Conservation (phyloP, 2,113 vertebrate genomes). For the Bufo gargarizans region DNA sequence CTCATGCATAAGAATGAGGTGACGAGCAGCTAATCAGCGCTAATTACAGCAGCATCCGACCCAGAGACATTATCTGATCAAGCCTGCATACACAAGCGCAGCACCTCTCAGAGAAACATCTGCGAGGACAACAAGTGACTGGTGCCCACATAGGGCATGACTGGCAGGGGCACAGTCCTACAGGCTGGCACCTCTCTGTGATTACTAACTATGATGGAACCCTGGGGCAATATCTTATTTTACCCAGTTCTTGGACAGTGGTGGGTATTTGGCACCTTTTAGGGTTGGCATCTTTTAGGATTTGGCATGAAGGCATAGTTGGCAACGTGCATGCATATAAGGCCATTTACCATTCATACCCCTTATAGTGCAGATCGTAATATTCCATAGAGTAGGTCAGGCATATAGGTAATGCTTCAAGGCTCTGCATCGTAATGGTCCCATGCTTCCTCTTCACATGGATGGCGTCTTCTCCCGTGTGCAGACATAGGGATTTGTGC, state of each 20-base stretch:
- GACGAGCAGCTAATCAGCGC: slow-evolving; percentile 52
- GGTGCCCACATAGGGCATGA: not conserved
- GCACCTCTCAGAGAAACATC: slow-evolving; percentile 19
- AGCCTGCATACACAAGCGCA: not conserved
- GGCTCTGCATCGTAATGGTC: too few species aligned
- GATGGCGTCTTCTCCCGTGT: too few species aligned
- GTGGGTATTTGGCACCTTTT: not conserved
- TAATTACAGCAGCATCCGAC: slow-evolving; percentile 39
- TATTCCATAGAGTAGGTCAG: too few species aligned
- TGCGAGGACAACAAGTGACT: not conserved
- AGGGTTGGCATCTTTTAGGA: too few species aligned
- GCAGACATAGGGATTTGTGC: too few species aligned
- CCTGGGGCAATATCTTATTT: not conserved
- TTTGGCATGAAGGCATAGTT: not conserved
- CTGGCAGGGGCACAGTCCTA: not conserved
- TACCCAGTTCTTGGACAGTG: not conserved
- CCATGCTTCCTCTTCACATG: too few species aligned
- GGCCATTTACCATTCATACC: too few species aligned
- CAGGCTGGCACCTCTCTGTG: not conserved
- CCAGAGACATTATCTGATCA: slow-evolving; percentile 31
- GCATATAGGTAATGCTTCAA: too few species aligned
- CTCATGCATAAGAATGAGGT: slow-evolving; percentile 51
- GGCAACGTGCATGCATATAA: too few species aligned
- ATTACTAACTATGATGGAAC: not conserved
- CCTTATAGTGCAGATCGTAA: too few species aligned